Base-by-base conservation (phyloP, 2,888 invertebrate species). In the Philhelius pedissequus region DNA sequence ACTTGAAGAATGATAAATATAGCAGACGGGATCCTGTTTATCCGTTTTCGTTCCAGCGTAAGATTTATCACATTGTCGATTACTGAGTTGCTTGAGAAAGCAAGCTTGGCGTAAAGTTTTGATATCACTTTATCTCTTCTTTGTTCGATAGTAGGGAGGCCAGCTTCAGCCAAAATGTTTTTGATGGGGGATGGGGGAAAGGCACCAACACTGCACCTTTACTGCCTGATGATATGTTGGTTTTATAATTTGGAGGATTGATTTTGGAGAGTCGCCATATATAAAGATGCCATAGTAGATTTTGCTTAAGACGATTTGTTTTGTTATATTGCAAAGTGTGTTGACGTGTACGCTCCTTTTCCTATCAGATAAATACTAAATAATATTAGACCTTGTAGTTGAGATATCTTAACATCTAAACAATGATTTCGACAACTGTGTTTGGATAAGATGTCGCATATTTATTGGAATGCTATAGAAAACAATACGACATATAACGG, bases 381-480 rank as follows among this genome's bases (percentile, higher is more conserved):
- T 18, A 54, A 54, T 54, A 30, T 54, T 54, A 6, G 18, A 18
- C 4, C 6, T 32, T 32, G 38, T 5, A 38, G 38, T 1, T n/a
- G 18, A 32, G 54, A 54, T 15, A 18, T 54, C 11, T 54, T 54
- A 13, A 54, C 30, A 1, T 54, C 54, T 30, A 30, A 30, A 6
- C 30, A 54, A 18, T 54, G 32, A 2, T 54, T 4, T 3, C 18
- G 32, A 18, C 32, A 32, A 32, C 32, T 54, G 1, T 68, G 68
- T 3, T 22, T 79, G 6, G 20, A 20, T 27, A 73, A 15, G 20
- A 82, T 84, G 9, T 75, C 71, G 48, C 73, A 79, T 1, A 80
- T 35, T 9, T 69, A 38, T 27, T 80, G 62, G 38, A 62, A 62
- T 7, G 73, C 73, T 1, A 50, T 73, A 8, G 52, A 22, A 3